Evolutionary conservation across 2,888 invertebrate genomes (phyloP).

Genomic region (Meta bourneti): DNA sequence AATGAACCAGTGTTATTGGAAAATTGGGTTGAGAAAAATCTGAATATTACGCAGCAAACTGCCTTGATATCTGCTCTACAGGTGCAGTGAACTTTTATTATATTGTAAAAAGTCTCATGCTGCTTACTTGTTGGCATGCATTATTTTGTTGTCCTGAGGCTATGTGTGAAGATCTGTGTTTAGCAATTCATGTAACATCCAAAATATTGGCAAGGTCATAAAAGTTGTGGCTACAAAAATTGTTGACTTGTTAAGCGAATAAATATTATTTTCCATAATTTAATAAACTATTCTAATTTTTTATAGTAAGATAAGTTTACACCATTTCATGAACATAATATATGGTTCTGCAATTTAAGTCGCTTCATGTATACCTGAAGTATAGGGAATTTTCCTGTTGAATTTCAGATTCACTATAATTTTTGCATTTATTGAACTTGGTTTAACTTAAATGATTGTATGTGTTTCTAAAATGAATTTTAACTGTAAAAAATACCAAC

Average conservation of each 20-base stretch:
- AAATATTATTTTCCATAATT: too few relatives aligned
- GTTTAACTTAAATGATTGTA: too few relatives aligned
- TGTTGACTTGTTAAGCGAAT: neutral
- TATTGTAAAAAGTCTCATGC: neutral
- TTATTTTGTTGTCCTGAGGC: neutral
- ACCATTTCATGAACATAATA: too few relatives aligned
- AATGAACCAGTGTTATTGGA: slow-evolving; percentile 89
- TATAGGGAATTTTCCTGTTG: too few relatives aligned
- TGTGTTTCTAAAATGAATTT: too few relatives aligned
- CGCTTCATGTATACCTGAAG: too few relatives aligned
- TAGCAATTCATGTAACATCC: neutral
- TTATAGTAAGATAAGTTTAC: too few relatives aligned
- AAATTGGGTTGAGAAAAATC: slow-evolving; percentile 86
- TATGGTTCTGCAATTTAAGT: too few relatives aligned
- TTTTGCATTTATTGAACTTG: too few relatives aligned
- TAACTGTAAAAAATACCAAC: too few relatives aligned
- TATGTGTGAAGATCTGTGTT: neutral
- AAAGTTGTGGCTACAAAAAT: neutral
- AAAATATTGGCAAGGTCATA: neutral
- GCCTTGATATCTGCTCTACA: slow-evolving; percentile 85
- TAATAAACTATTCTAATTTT: too few relatives aligned
- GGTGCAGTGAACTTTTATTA: slow-evolving; percentile 55
- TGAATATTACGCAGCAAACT: slow-evolving; percentile 90
- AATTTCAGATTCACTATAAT: too few relatives aligned
- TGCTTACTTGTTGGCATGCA: neutral